Percentiles rank a stretch among this genome's conserved stretches.
phyloP scores from a whole-genome alignment of 2,888 invertebrate species.

The Onthophagus sagittarius region DNA sequence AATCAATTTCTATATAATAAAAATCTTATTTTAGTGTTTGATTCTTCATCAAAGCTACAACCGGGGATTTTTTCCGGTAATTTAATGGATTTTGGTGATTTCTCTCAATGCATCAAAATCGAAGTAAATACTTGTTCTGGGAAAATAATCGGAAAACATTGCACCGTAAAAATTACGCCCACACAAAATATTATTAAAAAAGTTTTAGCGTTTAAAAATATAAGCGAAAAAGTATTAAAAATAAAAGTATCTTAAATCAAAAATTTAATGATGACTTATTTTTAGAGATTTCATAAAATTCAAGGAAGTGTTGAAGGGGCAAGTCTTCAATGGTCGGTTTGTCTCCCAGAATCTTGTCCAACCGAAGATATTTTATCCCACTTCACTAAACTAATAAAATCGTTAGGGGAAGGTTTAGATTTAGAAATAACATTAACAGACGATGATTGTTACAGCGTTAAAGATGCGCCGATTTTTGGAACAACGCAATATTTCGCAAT shows the following conservation, averaged over 20 bases:
- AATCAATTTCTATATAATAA: conserved; percentile 15
- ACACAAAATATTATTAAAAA: conserved; percentile 29
- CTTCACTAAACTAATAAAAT: conserved; percentile 36
- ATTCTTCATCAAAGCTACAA: conserved; percentile 50
- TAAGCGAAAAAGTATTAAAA: conserved; percentile 29
- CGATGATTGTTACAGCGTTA: conserved; percentile 35
- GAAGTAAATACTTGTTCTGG: conserved; percentile 30
- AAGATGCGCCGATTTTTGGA: conserved; percentile 33
- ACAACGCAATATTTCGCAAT: conserved; percentile 34
- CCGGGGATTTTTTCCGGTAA: conserved; percentile 49
- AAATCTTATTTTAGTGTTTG: conserved; percentile 46
- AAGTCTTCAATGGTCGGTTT: conserved; percentile 43
- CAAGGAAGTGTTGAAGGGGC: conserved; percentile 32
- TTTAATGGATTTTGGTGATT: conserved; percentile 48
- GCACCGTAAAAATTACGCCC: conserved; percentile 39
- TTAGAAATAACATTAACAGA: conserved; percentile 34
- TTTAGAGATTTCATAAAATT: conserved; percentile 35
- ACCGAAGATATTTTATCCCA: conserved; percentile 39
- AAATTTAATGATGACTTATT: conserved; percentile 3
- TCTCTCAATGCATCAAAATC: conserved; percentile 46
- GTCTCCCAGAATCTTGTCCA: conserved; percentile 47
- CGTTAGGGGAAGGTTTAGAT: conserved; percentile 38
- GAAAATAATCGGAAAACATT: conserved; percentile 46
- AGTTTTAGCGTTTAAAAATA: conserved; percentile 34
- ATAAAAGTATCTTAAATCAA: neutral